phyloP scores from a whole-genome alignment of 1,140 invertebrate genomes.

The Diprion similis region DNA sequence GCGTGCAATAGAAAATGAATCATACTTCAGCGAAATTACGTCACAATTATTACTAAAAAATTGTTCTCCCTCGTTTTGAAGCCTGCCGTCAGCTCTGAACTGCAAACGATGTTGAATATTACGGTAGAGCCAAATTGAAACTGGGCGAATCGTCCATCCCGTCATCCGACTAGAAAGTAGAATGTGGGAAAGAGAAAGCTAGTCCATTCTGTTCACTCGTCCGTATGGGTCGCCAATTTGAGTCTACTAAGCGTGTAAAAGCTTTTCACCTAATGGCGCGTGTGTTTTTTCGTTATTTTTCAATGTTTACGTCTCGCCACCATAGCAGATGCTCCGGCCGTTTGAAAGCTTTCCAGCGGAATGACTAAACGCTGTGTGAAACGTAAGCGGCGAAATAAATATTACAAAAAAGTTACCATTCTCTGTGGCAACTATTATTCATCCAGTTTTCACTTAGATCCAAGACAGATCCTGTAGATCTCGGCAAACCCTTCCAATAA shows the following conservation, averaged over 20 bases:
- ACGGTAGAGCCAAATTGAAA: not conserved
- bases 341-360: not conserved
- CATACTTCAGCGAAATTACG: no score
- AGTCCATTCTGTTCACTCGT: not conserved
- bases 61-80: no score
- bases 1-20: no score
- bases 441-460: not conserved
- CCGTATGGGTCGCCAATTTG: not conserved
- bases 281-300: not conserved
- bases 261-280: constrained; percentile 1
- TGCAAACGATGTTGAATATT: no score
- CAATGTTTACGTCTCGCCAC: not conserved
- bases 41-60: no score
- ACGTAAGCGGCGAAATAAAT: not conserved
- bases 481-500: not conserved
- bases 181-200: not conserved
- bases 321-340: not conserved
- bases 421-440: not conserved
- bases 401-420: not conserved
- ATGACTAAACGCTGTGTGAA: not conserved
- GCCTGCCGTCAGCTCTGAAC: no score
- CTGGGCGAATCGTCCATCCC: not conserved
- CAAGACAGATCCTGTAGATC: not conserved
- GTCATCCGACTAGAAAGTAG: not conserved
- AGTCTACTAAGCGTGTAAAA: not conserved